A percentile compares a stretch with the other conserved stretches of the same genome.
phyloP scores from a whole-genome alignment of 2,113 vertebrate species.

The Actenoides lindsayi region DNA sequence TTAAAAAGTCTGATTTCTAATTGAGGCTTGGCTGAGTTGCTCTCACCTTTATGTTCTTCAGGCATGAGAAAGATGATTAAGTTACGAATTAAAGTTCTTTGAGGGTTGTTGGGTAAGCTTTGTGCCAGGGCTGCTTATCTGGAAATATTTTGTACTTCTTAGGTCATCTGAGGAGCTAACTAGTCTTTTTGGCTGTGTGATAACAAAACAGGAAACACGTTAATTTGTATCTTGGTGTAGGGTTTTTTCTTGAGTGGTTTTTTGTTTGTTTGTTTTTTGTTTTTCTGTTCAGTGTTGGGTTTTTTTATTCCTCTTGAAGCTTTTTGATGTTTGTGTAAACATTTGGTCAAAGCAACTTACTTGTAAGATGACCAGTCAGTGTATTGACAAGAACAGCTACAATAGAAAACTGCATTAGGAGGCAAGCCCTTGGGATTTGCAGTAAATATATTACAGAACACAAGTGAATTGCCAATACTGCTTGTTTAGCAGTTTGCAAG shows the following conservation, averaged over 20 bases:
- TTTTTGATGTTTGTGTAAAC: conserved; percentile 71
- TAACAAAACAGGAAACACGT: background rate
- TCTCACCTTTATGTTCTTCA: background rate
- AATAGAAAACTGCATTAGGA: conserved; percentile 78
- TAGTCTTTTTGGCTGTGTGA: background rate
- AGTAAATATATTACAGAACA: conserved; percentile 84
- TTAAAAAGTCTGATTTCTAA: background rate
- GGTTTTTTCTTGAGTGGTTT: no score
- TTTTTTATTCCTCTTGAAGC: background rate
- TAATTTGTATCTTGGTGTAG: background rate
- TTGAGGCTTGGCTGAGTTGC: background rate
- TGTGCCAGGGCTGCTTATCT: background rate
- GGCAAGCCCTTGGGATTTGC: conserved; percentile 74
- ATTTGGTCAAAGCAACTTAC: conserved; percentile 58
- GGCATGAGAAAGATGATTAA: background rate
- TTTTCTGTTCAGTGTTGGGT: background rate
- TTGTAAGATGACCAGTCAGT: conserved; percentile 71
- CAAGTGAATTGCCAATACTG: conserved; percentile 85
- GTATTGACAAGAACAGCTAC: conserved; percentile 74
- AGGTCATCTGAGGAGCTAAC: background rate
- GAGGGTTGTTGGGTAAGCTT: background rate
- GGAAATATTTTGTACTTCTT: background rate
- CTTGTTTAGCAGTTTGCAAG: conserved; percentile 87
- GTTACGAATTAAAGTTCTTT: background rate
- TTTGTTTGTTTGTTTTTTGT: background rate